These are phyloP conservation scores for Nibea albiflora DNA, from an alignment of 2,113 vertebrate genomes.

Conservation along the genomic window DNA sequence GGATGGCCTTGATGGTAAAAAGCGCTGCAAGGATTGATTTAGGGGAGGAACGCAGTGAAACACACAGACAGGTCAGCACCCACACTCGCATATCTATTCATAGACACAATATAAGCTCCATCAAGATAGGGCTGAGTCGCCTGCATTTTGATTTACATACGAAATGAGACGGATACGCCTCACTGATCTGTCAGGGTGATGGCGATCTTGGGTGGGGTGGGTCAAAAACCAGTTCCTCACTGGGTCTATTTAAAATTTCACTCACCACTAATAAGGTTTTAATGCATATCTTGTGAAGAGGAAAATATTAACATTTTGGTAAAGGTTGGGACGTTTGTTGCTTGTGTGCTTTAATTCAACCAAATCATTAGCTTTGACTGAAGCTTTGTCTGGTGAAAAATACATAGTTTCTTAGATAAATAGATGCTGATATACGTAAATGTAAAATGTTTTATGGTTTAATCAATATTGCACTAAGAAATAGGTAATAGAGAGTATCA, in stretches of 20 bases:
- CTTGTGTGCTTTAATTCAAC: background rate
- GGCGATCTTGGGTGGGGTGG: constrained; percentile 34
- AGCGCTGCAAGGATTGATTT: constrained; percentile 6
- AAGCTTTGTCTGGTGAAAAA: too few species aligned
- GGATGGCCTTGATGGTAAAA: constrained; percentile 47
- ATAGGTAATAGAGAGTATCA: background rate
- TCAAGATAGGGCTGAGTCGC: constrained; percentile 44
- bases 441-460: too few species aligned
- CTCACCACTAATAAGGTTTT: background rate
- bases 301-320: background rate
- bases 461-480: too few species aligned
- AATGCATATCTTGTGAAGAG: background rate
- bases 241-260: background rate
- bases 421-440: too few species aligned
- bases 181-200: constrained; percentile 46
- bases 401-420: too few species aligned
- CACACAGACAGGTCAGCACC: constrained; percentile 41
- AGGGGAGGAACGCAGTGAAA: constrained; percentile 25
- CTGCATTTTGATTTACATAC: constrained; percentile 58
- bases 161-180: constrained; percentile 55
- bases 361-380: too few species aligned
- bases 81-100: constrained; percentile 51
- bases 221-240: constrained; percentile 28
- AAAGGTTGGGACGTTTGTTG: background rate
- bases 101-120: constrained; percentile 39